phyloP scores from a whole-genome alignment of 1,140 invertebrate genomes.

The Capitella teleta region DNA sequence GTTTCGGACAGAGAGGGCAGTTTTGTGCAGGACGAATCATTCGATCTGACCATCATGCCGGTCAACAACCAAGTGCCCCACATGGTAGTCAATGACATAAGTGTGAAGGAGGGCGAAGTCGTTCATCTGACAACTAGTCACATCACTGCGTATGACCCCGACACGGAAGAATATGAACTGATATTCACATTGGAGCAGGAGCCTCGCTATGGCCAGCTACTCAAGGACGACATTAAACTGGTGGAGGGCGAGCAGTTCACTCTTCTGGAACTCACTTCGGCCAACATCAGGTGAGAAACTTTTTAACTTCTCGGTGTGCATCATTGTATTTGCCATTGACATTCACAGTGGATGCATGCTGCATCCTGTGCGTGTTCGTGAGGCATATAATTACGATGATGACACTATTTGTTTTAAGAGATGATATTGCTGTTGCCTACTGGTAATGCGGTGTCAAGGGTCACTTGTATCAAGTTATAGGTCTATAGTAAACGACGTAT shows the following conservation, averaged over 20 bases:
- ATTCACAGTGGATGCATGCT: neutral
- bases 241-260: conserved; percentile 29
- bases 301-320: neutral
- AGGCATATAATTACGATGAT: no score
- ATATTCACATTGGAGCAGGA: conserved; percentile 31
- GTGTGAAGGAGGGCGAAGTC: conserved; percentile 37
- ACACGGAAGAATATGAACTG: conserved; percentile 32
- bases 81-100: conserved; percentile 30
- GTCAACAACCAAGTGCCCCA: conserved; percentile 37
- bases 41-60: conserved; percentile 37
- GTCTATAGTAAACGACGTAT: neutral
- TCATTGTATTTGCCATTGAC: neutral
- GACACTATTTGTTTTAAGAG: no score
- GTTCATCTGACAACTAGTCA: conserved; percentile 29
- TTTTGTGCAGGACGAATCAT: conserved; percentile 35
- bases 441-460: no score
- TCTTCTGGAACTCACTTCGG: conserved; percentile 29
- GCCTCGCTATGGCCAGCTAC: conserved; percentile 35
- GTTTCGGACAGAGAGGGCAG: conserved; percentile 38
- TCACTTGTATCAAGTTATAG: no score
- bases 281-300: conserved; percentile 23
- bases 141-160: conserved; percentile 35
- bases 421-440: no score
- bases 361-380: no score
- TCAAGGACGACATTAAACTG: conserved; percentile 29